Evolutionary conservation across 2,888 invertebrate species (phyloP), one percentile per base, ranked within the genome.

Genomic region (Dorcus parallelipipedus): DNA sequence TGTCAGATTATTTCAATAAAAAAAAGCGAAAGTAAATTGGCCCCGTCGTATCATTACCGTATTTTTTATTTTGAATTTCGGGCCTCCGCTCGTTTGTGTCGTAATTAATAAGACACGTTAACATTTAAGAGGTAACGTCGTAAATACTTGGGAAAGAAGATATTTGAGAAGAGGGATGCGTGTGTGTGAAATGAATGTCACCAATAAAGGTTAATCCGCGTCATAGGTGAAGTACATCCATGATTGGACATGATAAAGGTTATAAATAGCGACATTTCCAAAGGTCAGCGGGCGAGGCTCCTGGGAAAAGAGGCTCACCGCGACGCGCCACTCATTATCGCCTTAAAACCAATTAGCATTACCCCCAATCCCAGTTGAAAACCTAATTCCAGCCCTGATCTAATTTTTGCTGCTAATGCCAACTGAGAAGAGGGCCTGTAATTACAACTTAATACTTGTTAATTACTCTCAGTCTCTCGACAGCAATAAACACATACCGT

Each of bases 371-470:
- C 38, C 33, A 33, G 26, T 33, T 33, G 6, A 33, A 33, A 33
- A 33, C 26, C 26, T 33, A 14, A 14, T 42, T 45, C 14, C 20
- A 38, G 49, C 60, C 60, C 54, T 58, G 58, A 49, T 56, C 54
- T 60, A 62, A 52, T 48, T 48, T 56, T 47, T 54, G 47, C 38
- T 42, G 41, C 33, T 48, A 52, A 50, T 45, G 47, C 33, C 20
- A 45, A 50, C 58, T 61, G 57, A 52, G 60, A 62, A 64, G 64
- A 66, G 68, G 63, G 58, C 59, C 23, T 58, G 64, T 69, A 69
- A 70, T 70, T 69, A 69, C 67, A 54, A 54, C 62, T 69, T 70
- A 69, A 71, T 71, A 67, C 72, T 69, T 65, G 68, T 69, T 70
- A 70, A 70, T 71, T 70, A 69, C 64, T 65, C 56, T 41, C 55